These are phyloP conservation scores for Podarcis cretensis DNA, from an alignment of 2,113 vertebrate species.

Conservation along the genomic window DNA sequence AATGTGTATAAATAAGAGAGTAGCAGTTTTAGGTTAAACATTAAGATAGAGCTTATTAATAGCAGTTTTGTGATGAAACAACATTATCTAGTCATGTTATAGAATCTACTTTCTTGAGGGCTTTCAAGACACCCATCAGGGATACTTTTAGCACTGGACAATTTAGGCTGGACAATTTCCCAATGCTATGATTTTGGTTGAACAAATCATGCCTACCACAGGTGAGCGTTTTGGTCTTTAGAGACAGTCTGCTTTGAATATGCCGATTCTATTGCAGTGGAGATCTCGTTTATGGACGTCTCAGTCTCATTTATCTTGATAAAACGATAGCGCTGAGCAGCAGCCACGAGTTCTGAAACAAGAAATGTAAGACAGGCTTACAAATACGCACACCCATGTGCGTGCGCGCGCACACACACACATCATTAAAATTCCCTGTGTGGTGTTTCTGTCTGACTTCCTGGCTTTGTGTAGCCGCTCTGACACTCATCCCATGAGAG, in stretches of 20 bases:
- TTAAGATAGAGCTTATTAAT: neutral
- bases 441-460: neutral
- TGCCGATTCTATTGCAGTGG: constrained; percentile 50
- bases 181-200: neutral
- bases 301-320: constrained; percentile 72
- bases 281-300: constrained; percentile 36
- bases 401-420: too few species aligned
- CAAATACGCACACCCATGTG: too few species aligned
- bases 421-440: neutral
- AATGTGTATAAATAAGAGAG: too few species aligned
- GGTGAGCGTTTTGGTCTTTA: constrained; percentile 57
- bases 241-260: constrained; percentile 54
- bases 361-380: neutral
- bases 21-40: too few species aligned
- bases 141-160: neutral
- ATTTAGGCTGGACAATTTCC: neutral
- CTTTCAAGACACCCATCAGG: neutral
- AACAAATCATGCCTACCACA: constrained; percentile 61
- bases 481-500: neutral
- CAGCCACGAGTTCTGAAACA: constrained; percentile 68
- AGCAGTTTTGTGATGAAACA: neutral
- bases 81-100: neutral
- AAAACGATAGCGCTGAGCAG: constrained; percentile 65
- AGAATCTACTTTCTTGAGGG: neutral
- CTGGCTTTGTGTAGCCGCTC: neutral